Percentiles rank a stretch among this genome's conserved stretches.
These are phyloP conservation scores for Drosophila hydei DNA, from an alignment of 1,140 invertebrate species.

Conservation along the genomic window DNA sequence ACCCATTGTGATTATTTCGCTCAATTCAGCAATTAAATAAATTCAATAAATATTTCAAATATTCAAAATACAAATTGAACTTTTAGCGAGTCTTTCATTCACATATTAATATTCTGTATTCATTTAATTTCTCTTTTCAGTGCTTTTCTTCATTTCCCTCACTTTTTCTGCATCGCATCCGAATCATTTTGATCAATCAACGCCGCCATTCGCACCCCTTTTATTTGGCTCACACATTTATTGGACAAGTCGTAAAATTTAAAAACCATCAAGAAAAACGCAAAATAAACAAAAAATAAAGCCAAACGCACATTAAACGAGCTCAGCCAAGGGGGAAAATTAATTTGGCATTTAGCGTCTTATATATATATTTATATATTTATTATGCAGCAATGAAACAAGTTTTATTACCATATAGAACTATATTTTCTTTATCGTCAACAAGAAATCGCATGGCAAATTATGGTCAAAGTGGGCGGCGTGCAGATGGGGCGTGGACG, in stretches of 20 bases:
- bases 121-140: neutral
- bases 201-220: slow-evolving; percentile 16
- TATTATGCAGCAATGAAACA: slow-evolving; percentile 18
- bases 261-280: slow-evolving; percentile 68
- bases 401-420: slow-evolving; percentile 78
- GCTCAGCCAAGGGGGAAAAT: neutral
- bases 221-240: slow-evolving; percentile 22
- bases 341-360: slow-evolving; percentile 29
- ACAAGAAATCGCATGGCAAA: slow-evolving; percentile 50
- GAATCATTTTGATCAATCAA: slow-evolving; percentile 49
- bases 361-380: too few species aligned
- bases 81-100: too few species aligned
- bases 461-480: slow-evolving; percentile 22
- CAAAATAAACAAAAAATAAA: slow-evolving; percentile 50
- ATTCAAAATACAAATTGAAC: too few species aligned
- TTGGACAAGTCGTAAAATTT: slow-evolving; percentile 63
- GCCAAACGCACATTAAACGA: slow-evolving; percentile 29
- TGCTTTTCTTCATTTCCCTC: neutral
- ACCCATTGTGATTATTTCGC: too few species aligned
- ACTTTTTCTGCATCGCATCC: neutral
- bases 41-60: too few species aligned
- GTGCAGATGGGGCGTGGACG: slow-evolving; percentile 27
- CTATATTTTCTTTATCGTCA: slow-evolving; percentile 64
- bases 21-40: too few species aligned
- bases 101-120: too few species aligned